Evolutionary conservation across 2,797 vertebrate species (phyloP).

Genomic region (Sylvilagus floridanus): DNA sequence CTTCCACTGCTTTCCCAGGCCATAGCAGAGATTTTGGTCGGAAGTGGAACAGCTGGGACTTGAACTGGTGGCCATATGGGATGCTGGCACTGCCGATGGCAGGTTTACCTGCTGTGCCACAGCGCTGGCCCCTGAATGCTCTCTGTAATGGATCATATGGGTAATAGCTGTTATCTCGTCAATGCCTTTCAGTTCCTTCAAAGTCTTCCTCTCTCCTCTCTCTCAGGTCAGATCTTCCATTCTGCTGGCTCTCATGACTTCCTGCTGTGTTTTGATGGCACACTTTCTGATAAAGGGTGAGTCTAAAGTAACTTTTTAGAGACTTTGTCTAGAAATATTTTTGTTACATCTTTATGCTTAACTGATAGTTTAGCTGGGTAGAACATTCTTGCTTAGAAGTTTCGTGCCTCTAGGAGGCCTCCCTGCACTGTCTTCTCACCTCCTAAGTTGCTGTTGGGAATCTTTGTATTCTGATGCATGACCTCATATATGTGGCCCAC

Average conservation of each 20-base stretch:
- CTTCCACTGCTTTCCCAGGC: too few relatives aligned
- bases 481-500: too few relatives aligned
- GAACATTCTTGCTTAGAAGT: too few relatives aligned
- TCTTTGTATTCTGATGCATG: background rate
- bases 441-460: background rate
- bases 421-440: too few relatives aligned
- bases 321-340: background rate
- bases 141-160: background rate
- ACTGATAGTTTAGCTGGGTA: background rate
- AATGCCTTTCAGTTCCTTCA: background rate
- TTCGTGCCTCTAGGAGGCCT: too few relatives aligned
- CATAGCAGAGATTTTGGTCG: too few relatives aligned
- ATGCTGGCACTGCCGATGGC: too few relatives aligned
- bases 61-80: too few relatives aligned
- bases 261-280: background rate
- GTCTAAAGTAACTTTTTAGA: background rate
- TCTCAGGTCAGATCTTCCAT: background rate
- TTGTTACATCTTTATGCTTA: background rate
- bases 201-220: background rate
- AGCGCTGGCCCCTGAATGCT: too few relatives aligned
- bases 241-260: background rate
- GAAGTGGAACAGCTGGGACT: too few relatives aligned
- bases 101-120: too few relatives aligned
- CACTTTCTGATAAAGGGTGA: background rate
- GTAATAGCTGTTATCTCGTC: background rate